Base-by-base conservation (phyloP, 2,888 invertebrate genomes). In the Apamea monoglypha region DNA sequence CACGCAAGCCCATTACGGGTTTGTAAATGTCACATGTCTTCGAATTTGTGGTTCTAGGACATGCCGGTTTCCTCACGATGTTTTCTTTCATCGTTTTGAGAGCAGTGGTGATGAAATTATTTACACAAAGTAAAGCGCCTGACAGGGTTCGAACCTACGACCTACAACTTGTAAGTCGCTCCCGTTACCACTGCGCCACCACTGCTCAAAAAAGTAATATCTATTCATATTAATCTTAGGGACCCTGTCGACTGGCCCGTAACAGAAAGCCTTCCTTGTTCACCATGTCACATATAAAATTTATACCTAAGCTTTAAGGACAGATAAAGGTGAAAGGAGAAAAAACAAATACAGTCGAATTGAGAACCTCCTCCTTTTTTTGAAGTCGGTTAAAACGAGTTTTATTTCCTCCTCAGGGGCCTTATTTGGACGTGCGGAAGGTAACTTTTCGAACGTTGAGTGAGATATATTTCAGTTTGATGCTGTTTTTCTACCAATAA, bases 401-500 rank as follows among this genome's bases (percentile, higher is more conserved):
- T 82, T 81, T 80, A 77, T 80, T 73, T 86, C 75, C 82, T 74
- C 84, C 74, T 63, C 6, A 0, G 79, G 71, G 78, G 79, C 81
- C 67, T 70, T 74, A 81, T 83, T 82, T 66, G 67, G 68, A 80
- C 61, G 47, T 53, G 7, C 2, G 21, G 72, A 78, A 69, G 53
- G 74, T 61, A 80, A 85, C 32, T 79, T 80, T 80, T 67, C 70
- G 44, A 70, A 56, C 44, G 53, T 56, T 77, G 64, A 88, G 44
- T 71, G 69, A 66, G 77, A 82, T 77, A 79, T 80, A 84, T 84
- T 80, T 84, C 36, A 68, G 72, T 81, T 82, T 81, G 29, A 79
- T 87, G 32, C 14, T 66, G 76, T 84, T 74, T 80, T 74, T 77
- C 61, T 76, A 68, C 73, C 63, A 64, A 36, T 61, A 72, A 47